These are phyloP conservation scores for Rhinogobio ventralis DNA, from an alignment of 2,797 vertebrate species.

Conservation along the genomic window DNA sequence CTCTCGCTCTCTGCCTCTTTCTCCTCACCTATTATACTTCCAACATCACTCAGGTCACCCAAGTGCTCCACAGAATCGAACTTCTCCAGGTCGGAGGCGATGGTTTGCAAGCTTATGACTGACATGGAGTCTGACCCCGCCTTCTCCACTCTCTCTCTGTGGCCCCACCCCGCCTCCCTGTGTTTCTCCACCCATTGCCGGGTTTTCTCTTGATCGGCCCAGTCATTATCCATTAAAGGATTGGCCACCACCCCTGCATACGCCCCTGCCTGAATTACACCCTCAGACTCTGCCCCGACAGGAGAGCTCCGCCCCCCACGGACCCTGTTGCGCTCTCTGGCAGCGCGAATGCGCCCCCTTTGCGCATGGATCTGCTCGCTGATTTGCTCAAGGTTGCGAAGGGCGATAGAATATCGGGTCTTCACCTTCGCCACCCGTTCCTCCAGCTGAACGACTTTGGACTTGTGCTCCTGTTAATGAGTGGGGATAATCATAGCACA, in stretches of 20 bases:
- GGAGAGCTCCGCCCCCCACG: constrained; percentile 81
- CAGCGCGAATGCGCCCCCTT: constrained; percentile 64
- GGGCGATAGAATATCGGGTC: constrained; percentile 86
- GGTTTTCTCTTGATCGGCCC: constrained; percentile 77
- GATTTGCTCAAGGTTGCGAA: constrained; percentile 92
- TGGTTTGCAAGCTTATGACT: constrained; percentile 87
- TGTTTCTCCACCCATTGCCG: constrained; percentile 76
- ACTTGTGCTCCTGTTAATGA: constrained; percentile 86
- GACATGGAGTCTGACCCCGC: constrained; percentile 83
- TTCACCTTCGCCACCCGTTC: constrained; percentile 87
- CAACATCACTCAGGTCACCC: constrained; percentile 77
- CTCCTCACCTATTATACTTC: constrained; percentile 76
- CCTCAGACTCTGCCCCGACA: constrained; percentile 80
- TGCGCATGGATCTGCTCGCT: constrained; percentile 94
- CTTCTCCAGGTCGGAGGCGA: constrained; percentile 89
- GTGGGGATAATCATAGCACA: neutral
- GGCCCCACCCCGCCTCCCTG: constrained; percentile 75
- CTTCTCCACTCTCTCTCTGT: constrained; percentile 71
- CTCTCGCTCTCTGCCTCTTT: constrained; percentile 55
- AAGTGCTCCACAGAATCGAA: constrained; percentile 91
- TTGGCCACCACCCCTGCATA: constrained; percentile 63
- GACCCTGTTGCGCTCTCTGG: constrained; percentile 57
- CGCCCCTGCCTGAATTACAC: constrained; percentile 61
- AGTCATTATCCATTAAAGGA: constrained; percentile 63
- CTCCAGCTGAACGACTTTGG: constrained; percentile 87